phyloP scores from a whole-genome alignment of 2,888 invertebrate genomes.

The Agrenia bidenticulata region DNA sequence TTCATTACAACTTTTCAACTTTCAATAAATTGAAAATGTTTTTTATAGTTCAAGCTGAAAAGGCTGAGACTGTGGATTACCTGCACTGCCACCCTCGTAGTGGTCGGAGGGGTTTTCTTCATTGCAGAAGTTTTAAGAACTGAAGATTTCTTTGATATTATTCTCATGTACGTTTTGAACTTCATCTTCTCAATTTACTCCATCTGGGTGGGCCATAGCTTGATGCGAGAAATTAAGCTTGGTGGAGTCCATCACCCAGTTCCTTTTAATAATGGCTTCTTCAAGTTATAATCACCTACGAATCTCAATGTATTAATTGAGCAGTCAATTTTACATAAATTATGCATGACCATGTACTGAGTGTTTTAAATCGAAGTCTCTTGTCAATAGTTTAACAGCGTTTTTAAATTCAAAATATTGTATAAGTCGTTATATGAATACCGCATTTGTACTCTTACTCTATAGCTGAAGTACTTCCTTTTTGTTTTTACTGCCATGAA shows the following conservation, averaged over 20 bases:
- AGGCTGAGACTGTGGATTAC: constrained; percentile 36
- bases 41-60: constrained; percentile 32
- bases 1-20: too few species aligned
- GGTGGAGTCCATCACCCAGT: constrained; percentile 40
- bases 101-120: constrained; percentile 36
- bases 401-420: too few species aligned
- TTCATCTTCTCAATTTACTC: constrained; percentile 38
- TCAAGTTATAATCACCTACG: constrained; percentile 31
- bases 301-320: too few species aligned
- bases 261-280: constrained; percentile 33
- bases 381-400: too few species aligned
- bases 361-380: too few species aligned
- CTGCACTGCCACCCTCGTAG: constrained; percentile 27
- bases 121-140: constrained; percentile 32
- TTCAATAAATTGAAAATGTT: too few species aligned
- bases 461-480: too few species aligned
- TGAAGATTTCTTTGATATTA: constrained; percentile 33
- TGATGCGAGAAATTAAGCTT: constrained; percentile 40
- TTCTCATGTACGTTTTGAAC: constrained; percentile 28
- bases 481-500: too few species aligned
- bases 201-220: constrained; percentile 30
- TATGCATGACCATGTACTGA: too few species aligned
- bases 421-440: too few species aligned
- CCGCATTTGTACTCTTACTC: too few species aligned
- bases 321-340: too few species aligned